These are phyloP conservation scores for Ridgeia piscesae DNA, from an alignment of 1,140 invertebrate species.

Conservation along the genomic window DNA sequence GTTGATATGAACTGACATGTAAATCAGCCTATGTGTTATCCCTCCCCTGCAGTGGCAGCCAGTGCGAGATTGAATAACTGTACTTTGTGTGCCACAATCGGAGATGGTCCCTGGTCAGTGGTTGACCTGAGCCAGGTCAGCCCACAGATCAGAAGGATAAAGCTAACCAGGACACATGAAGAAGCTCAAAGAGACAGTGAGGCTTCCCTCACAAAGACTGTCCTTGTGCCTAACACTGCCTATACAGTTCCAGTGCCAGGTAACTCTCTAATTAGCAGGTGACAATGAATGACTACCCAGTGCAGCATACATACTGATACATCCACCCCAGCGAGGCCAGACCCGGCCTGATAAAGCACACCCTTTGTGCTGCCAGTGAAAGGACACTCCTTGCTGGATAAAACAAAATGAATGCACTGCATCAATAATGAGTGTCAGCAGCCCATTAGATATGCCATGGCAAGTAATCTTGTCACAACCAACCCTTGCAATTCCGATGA, in stretches of 20 bases:
- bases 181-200: neutral
- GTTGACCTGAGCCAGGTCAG: neutral
- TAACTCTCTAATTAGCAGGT: constrained; percentile 5
- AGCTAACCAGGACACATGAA: neutral
- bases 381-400: neutral
- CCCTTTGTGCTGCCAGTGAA: neutral
- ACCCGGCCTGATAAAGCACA: neutral
- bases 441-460: neutral
- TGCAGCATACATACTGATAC: neutral
- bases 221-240: neutral
- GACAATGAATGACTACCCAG: neutral
- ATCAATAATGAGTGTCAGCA: neutral
- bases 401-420: constrained; percentile 5
- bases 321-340: neutral
- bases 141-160: neutral
- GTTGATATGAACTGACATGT: too few species aligned
- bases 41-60: too few species aligned
- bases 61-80: neutral
- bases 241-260: neutral
- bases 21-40: too few species aligned
- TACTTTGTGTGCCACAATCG: neutral
- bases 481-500: constrained; percentile 4
- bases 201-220: neutral
- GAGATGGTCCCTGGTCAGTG: neutral
- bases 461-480: constrained; percentile 5